phyloP scores from a whole-genome alignment of 2,797 vertebrate species.

The Orientallactaga sibirica region DNA sequence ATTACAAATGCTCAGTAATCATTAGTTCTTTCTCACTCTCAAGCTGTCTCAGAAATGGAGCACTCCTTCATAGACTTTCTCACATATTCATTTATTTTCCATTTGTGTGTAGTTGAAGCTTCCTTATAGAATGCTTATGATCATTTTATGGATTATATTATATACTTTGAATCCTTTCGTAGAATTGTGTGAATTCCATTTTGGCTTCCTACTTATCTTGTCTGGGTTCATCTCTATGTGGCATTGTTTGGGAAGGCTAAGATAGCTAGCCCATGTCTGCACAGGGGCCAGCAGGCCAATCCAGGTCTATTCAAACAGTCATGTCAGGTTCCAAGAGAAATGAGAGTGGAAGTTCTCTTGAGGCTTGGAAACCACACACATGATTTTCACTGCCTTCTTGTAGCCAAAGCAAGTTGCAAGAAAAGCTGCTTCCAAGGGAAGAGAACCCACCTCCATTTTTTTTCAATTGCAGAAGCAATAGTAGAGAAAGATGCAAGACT shows the following conservation, averaged over 20 bases:
- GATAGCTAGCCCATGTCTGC: background rate
- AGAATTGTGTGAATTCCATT: slow-evolving; percentile 39
- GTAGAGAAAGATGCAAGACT: background rate
- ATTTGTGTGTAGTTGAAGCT: slow-evolving; percentile 38
- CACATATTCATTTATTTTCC: slow-evolving; percentile 44
- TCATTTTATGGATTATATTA: slow-evolving; percentile 1
- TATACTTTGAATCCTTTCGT: background rate
- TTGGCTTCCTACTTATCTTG: slow-evolving; percentile 4
- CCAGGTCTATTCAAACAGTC: background rate
- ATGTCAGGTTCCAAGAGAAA: slow-evolving; percentile 15
- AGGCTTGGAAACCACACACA: background rate
- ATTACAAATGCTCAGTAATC: background rate
- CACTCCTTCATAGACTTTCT: background rate
- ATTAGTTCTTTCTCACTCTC: background rate
- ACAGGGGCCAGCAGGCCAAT: background rate
- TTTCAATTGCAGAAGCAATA: slow-evolving; percentile 15
- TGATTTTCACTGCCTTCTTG: slow-evolving; percentile 17
- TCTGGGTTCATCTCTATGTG: background rate
- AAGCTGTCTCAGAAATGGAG: background rate
- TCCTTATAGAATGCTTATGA: slow-evolving; percentile 39
- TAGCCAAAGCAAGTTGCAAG: slow-evolving; percentile 12
- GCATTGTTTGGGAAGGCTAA: background rate
- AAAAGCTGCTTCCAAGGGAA: background rate
- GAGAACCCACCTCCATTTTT: background rate
- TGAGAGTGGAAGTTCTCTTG: background rate